These are phyloP conservation scores for Hippasteria phrygiana DNA, from an alignment of 53 echinoderm and acorn worm species.

Conservation along the genomic window DNA sequence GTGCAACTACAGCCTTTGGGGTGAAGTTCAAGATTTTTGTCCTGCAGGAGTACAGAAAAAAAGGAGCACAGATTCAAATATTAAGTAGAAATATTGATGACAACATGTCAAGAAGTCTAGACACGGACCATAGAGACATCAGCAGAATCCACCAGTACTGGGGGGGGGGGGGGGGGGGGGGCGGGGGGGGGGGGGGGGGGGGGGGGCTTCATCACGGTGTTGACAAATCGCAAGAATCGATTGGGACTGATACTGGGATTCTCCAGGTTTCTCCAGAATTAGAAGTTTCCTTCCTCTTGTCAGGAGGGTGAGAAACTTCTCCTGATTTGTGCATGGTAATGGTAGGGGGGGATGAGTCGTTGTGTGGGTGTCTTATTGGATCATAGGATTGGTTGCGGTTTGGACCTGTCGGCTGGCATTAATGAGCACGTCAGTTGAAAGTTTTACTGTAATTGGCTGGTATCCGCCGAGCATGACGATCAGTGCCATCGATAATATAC, in stretches of 20 bases:
- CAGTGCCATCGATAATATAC: neutral
- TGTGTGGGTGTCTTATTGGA: neutral
- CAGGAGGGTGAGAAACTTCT: too few species aligned
- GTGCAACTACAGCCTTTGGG: too few species aligned
- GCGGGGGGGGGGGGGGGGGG: too few species aligned
- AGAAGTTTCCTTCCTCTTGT: neutral
- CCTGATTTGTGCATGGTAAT: constrained; percentile 33
- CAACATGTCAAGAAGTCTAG: constrained; percentile 12
- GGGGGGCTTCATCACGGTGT: too few species aligned
- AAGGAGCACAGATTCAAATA: too few species aligned
- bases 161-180: too few species aligned
- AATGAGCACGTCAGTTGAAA: neutral
- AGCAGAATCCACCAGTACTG: neutral
- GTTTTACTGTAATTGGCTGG: neutral
- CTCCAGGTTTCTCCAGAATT: too few species aligned
- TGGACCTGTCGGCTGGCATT: neutral
- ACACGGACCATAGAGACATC: neutral
- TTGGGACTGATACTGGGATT: constrained; percentile 11
- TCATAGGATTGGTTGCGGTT: constrained; percentile 2
- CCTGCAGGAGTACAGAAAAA: too few species aligned
- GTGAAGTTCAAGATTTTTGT: too few species aligned
- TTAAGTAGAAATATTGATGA: too few species aligned
- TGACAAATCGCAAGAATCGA: constrained; percentile 26
- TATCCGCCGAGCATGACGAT: neutral
- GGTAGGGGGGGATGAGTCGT: neutral